Evolutionary conservation across 2,113 vertebrate genomes (phyloP).

Genomic region (Ophthalmolycus amberensis): DNA sequence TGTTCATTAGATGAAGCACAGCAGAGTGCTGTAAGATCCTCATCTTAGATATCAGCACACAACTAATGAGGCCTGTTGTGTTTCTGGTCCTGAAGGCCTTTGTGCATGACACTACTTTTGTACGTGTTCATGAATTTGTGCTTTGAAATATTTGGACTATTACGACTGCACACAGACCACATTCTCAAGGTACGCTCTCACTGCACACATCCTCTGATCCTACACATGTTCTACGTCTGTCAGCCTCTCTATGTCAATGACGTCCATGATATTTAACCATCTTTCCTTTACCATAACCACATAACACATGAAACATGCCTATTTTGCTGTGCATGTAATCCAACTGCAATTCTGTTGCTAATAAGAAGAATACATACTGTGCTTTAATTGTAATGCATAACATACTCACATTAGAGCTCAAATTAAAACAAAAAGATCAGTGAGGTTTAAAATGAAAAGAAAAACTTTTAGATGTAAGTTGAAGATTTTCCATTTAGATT

Average conservation of each 20-base stretch:
- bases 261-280: no score
- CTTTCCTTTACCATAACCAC: no score
- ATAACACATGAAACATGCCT: no score
- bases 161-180: neutral
- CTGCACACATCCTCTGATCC: neutral
- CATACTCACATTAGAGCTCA: neutral
- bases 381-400: neutral
- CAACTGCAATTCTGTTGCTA: neutral
- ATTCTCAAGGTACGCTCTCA: neutral
- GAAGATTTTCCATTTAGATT: neutral
- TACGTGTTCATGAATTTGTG: neutral
- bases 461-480: neutral
- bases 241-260: no score
- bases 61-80: neutral
- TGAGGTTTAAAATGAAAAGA: neutral
- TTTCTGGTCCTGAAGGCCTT: neutral
- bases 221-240: no score
- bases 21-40: neutral
- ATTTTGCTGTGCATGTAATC: neutral
- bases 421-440: neutral
- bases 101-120: neutral
- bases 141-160: neutral
- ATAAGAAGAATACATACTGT: neutral
- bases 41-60: neutral
- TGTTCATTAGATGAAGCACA: neutral